These are phyloP conservation scores for Geotrupes spiniger DNA, from an alignment of 2,888 invertebrate species.

Conservation along the genomic window DNA sequence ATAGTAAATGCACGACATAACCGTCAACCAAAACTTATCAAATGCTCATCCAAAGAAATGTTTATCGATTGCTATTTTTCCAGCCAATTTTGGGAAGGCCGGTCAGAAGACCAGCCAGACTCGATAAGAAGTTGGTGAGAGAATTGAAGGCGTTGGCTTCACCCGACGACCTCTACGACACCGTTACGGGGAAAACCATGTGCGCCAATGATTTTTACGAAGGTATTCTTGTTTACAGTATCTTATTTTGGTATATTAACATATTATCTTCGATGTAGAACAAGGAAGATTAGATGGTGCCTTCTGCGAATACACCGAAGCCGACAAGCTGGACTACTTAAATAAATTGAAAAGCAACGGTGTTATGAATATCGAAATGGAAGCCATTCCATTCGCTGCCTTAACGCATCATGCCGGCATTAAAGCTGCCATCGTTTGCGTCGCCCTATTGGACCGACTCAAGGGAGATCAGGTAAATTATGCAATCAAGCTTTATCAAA, in stretches of 20 bases:
- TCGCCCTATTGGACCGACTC: conserved; percentile 85
- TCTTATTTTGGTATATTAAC: too few species aligned
- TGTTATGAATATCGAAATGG: conserved; percentile 97
- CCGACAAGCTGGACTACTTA: conserved; percentile 89
- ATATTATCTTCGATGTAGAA: too few species aligned
- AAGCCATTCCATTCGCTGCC: conserved; percentile 89
- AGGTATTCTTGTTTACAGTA: conserved; percentile 62
- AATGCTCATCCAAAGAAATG: too few species aligned
- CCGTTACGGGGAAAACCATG: conserved; percentile 88
- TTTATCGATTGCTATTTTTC: too few species aligned
- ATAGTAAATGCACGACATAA: too few species aligned
- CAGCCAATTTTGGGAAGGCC: conserved; percentile 84
- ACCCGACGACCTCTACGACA: conserved; percentile 80
- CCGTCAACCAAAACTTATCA: too few species aligned
- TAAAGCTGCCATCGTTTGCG: conserved; percentile 91
- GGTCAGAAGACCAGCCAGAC: conserved; percentile 75
- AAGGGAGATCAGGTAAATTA: conserved; percentile 85
- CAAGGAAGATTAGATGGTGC: conserved; percentile 96
- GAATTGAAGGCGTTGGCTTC: conserved; percentile 76
- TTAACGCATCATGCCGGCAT: conserved; percentile 92
- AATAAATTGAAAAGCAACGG: conserved; percentile 71
- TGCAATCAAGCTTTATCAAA: too few species aligned
- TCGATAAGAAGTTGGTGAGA: conserved; percentile 76
- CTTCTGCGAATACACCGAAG: conserved; percentile 88
- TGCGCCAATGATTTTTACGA: conserved; percentile 98